Conservation (phyloP, 2,797 vertebrate genomes). For the Orientallactaga sibirica region DNA sequence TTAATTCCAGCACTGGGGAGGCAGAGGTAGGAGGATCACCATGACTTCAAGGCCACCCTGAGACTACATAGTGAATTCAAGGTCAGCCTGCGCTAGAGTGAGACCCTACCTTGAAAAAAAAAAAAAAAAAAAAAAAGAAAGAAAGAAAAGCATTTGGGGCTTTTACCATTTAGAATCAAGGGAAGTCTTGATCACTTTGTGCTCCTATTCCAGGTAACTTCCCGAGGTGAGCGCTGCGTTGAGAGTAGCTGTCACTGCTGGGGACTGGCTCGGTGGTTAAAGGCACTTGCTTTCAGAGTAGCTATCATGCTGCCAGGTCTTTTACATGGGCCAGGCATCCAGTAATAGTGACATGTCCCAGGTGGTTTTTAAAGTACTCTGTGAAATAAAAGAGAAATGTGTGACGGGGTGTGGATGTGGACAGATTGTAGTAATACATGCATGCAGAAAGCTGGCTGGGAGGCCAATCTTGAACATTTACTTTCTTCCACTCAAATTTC, state of each 20-base stretch:
- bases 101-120: no score
- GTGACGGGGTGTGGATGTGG: neutral
- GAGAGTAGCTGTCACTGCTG: no score
- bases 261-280: no score
- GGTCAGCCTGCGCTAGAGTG: no score
- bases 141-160: neutral
- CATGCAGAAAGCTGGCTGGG: neutral
- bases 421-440: neutral
- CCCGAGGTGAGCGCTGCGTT: neutral
- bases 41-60: no score
- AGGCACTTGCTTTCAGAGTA: neutral
- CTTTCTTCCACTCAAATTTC: neutral
- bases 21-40: no score
- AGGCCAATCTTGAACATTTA: neutral
- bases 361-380: slow-evolving; percentile 65
- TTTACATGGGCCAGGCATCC: slow-evolving; percentile 32
- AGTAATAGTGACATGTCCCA: neutral
- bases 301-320: neutral
- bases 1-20: no score
- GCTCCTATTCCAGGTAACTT: slow-evolving; percentile 33
- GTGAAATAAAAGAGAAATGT: slow-evolving; percentile 31
- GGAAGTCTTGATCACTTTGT: neutral
- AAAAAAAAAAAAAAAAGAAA: no score
- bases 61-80: no score
- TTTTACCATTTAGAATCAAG: slow-evolving; percentile 62